A percentile compares a stretch with the other conserved stretches of the same genome.
Conservation (phyloP, 2,113 vertebrate genomes). For the Gavialis gangeticus region DNA sequence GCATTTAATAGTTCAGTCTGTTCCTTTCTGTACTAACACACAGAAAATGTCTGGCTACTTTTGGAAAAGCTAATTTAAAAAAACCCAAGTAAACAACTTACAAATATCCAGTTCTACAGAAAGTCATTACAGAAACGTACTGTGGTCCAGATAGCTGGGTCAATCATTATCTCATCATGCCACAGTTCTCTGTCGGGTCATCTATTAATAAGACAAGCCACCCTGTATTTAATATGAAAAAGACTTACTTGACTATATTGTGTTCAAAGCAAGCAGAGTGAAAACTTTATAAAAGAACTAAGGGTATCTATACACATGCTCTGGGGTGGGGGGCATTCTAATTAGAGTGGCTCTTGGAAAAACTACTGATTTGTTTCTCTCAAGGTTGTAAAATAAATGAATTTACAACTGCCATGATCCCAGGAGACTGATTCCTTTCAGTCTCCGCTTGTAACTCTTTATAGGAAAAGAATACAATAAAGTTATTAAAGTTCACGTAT, state of each 20-base stretch:
- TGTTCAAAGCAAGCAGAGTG: conserved; percentile 42
- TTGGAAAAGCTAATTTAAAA: not conserved
- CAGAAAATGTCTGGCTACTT: not conserved
- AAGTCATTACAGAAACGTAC: conserved; percentile 3
- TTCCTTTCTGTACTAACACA: conserved; percentile 18
- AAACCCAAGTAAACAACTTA: not conserved
- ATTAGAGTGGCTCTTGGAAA: too few species aligned
- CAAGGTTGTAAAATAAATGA: not conserved
- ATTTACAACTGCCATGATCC: not conserved
- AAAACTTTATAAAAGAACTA: not conserved
- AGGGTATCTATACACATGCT: too few species aligned
- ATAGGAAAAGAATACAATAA: not conserved
- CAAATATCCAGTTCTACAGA: not conserved
- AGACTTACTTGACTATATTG: conserved; percentile 17
- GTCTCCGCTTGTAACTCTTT: not conserved
- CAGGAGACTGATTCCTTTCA: not conserved
- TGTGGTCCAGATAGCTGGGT: not conserved
- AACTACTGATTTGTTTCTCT: not conserved
- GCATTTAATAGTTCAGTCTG: not conserved
- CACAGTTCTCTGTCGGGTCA: conserved; percentile 13
- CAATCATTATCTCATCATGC: not conserved
- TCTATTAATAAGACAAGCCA: conserved; percentile 4
- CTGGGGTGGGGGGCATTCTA: too few species aligned
- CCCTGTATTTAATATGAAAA: not conserved
- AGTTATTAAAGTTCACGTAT: not conserved